A percentile compares a stretch with the other conserved stretches of the same genome.
phyloP scores from a whole-genome alignment of 2,888 invertebrate genomes.

The Andrena hattorfiana region DNA sequence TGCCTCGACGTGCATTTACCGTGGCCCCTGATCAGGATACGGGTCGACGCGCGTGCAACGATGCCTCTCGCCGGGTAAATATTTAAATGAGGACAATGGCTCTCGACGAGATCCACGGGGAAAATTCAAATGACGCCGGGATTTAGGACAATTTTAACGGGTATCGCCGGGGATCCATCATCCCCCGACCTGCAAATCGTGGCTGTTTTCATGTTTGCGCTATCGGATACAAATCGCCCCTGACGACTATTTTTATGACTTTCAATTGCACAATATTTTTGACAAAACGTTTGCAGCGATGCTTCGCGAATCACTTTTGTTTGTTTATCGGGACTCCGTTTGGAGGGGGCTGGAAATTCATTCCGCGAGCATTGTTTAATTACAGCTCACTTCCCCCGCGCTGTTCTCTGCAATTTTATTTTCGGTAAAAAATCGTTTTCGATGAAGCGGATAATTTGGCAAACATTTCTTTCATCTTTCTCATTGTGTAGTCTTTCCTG shows the following conservation, averaged over 20 bases:
- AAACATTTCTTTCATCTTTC: too few relatives aligned
- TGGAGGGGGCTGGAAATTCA: neutral
- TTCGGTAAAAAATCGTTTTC: neutral
- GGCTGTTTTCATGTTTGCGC: neutral
- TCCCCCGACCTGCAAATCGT: neutral
- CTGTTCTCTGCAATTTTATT: neutral
- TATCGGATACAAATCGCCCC: neutral
- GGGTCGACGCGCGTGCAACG: conserved; percentile 51
- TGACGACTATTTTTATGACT: neutral
- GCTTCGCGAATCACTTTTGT: neutral
- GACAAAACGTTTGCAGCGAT: neutral
- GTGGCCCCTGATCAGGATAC: conserved; percentile 42
- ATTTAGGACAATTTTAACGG: conserved; percentile 17
- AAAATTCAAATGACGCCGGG: conserved; percentile 15
- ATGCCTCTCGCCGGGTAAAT: conserved; percentile 46
- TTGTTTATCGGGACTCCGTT: neutral
- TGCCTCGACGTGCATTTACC: neutral
- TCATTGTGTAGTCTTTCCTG: neutral
- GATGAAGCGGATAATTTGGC: neutral
- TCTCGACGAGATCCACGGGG: conserved; percentile 9
- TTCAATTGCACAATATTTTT: neutral
- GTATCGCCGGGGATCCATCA: neutral
- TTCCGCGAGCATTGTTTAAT: conserved; percentile 9
- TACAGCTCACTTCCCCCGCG: neutral
- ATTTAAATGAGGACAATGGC: conserved; percentile 46